These are phyloP conservation scores for Saccostrea cuccullata DNA, from an alignment of 1,140 invertebrate species.

Conservation along the genomic window DNA sequence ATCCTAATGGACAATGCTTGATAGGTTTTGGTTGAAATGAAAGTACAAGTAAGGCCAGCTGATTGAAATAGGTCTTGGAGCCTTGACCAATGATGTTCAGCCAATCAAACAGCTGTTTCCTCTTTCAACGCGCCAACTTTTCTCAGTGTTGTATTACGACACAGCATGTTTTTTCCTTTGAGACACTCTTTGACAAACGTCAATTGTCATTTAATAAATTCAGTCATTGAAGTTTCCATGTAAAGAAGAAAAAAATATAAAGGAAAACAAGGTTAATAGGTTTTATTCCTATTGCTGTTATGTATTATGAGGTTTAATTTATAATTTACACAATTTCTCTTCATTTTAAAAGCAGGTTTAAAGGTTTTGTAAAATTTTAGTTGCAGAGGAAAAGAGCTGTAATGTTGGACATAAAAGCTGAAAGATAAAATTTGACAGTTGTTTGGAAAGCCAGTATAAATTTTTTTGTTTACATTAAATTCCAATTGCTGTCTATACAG, in stretches of 20 bases:
- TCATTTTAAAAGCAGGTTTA: background rate
- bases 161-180: background rate
- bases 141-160: background rate
- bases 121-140: slow-evolving; percentile 4
- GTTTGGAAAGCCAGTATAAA: too few species aligned
- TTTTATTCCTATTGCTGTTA: background rate
- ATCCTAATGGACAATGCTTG: background rate
- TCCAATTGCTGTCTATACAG: too few species aligned
- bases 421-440: background rate
- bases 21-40: background rate
- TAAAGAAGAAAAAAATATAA: background rate
- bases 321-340: too few species aligned
- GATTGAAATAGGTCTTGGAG: background rate
- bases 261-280: background rate
- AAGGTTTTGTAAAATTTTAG: background rate
- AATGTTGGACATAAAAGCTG: background rate
- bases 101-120: background rate
- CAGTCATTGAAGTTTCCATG: background rate
- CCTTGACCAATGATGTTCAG: background rate
- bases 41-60: background rate
- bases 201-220: background rate
- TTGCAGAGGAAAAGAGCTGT: too few species aligned
- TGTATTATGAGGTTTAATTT: too few species aligned
- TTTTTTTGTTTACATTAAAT: too few species aligned
- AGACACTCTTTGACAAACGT: background rate